These are phyloP conservation scores for Azorinus chamasolen DNA, from an alignment of 2,888 invertebrate genomes.

Conservation along the genomic window DNA sequence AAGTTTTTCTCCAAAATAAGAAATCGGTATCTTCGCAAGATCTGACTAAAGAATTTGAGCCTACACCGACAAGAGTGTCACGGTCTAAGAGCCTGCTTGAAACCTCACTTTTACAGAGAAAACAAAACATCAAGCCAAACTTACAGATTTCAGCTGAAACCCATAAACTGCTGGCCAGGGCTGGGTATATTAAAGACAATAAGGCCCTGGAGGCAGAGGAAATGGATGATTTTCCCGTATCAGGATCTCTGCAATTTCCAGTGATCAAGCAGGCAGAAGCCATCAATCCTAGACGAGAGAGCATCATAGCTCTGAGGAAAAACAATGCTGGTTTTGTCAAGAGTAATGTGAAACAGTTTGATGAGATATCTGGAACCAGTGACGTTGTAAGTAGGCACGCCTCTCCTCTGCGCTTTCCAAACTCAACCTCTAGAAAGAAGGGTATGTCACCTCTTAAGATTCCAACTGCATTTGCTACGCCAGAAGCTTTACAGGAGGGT, in stretches of 20 bases:
- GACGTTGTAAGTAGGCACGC: constrained; percentile 66
- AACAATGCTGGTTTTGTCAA: constrained; percentile 77
- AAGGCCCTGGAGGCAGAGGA: constrained; percentile 25
- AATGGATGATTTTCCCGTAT: constrained; percentile 63
- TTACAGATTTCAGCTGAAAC: constrained; percentile 80
- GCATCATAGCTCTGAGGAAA: constrained; percentile 75
- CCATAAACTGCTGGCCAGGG: constrained; percentile 78
- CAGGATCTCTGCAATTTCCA: constrained; percentile 48
- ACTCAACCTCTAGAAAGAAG: constrained; percentile 71
- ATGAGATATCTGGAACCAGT: constrained; percentile 45
- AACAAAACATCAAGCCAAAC: constrained; percentile 71
- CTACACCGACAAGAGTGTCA: constrained; percentile 54
- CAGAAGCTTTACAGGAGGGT: constrained; percentile 35
- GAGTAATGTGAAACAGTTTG: constrained; percentile 73
- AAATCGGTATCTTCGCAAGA: constrained; percentile 64
- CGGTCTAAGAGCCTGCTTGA: constrained; percentile 72
- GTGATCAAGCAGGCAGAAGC: constrained; percentile 74
- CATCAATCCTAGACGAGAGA: constrained; percentile 74
- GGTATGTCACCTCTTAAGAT: constrained; percentile 80
- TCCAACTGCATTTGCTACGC: constrained; percentile 73
- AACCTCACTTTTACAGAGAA: constrained; percentile 47
- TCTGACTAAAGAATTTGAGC: constrained; percentile 41
- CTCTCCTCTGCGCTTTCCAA: constrained; percentile 77
- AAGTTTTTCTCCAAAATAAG: constrained; percentile 6
- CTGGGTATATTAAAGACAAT: constrained; percentile 75